These are phyloP conservation scores for Oryzias sinensis DNA, from an alignment of 2,797 vertebrate species.

Conservation along the genomic window DNA sequence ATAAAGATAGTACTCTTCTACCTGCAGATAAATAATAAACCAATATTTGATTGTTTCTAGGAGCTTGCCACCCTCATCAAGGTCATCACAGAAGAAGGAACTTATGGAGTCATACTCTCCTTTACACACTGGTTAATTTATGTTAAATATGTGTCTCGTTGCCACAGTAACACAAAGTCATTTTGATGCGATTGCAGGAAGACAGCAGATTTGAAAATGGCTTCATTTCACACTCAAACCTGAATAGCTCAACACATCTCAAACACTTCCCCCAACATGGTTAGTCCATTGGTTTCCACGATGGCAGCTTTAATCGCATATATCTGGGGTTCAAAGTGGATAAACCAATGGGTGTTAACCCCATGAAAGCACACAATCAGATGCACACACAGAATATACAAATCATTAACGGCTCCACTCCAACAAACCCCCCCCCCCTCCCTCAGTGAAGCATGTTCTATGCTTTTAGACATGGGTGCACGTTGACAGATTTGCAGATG, in stretches of 20 bases:
- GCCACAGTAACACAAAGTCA: slow-evolving; percentile 40
- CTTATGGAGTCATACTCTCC: slow-evolving; percentile 31
- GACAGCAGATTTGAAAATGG: slow-evolving; percentile 41
- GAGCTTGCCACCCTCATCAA: slow-evolving; percentile 37
- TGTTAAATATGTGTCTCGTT: slow-evolving; percentile 31
- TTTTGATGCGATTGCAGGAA: slow-evolving; percentile 42
- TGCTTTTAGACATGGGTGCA: slow-evolving; percentile 50
- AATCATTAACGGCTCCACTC: slow-evolving; percentile 53
- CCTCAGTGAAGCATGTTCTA: slow-evolving; percentile 37
- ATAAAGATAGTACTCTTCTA: too few species aligned
- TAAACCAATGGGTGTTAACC: slow-evolving; percentile 49
- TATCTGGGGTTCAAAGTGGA: slow-evolving; percentile 61
- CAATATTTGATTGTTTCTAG: background rate
- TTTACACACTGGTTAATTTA: slow-evolving; percentile 34
- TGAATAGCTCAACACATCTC: slow-evolving; percentile 13
- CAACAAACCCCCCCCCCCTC: background rate
- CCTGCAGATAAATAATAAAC: too few species aligned
- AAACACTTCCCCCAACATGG: background rate
- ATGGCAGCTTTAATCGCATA: slow-evolving; percentile 46
- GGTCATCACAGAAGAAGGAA: slow-evolving; percentile 31
- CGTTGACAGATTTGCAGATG: slow-evolving; percentile 33
- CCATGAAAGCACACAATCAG: slow-evolving; percentile 55
- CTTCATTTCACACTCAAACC: slow-evolving; percentile 38
- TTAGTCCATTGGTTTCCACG: too few species aligned
- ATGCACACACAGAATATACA: slow-evolving; percentile 31